Conservation (phyloP, 2,113 vertebrate genomes). For the Paradoxurus hermaphroditus region DNA sequence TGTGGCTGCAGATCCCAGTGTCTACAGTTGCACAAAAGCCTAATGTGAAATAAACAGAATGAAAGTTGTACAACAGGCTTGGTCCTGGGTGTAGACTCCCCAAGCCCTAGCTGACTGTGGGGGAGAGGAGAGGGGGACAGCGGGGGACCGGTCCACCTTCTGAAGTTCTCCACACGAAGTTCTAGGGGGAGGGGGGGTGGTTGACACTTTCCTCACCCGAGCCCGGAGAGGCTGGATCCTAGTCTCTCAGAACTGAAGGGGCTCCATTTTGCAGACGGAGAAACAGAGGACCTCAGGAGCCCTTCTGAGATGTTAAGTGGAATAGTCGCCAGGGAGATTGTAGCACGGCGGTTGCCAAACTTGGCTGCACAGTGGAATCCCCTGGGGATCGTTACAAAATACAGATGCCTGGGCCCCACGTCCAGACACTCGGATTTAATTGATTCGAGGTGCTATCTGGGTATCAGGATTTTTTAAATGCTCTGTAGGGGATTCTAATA, state of each 20-base stretch:
- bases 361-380: not conserved
- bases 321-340: not conserved
- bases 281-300: not conserved
- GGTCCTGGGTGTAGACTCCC: not conserved
- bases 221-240: not conserved
- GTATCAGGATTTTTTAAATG: not conserved
- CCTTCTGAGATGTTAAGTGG: not conserved
- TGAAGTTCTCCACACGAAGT: not conserved
- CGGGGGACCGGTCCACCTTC: not conserved
- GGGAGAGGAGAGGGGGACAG: not conserved
- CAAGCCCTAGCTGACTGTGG: not conserved
- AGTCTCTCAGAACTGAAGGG: too few species aligned
- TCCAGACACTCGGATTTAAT: not conserved
- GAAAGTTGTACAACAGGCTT: not conserved
- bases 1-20: not conserved
- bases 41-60: not conserved
- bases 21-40: not conserved
- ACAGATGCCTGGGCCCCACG: not conserved
- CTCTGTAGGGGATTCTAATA: not conserved
- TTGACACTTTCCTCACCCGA: not conserved
- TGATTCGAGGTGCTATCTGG: not conserved
- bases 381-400: not conserved
- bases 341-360: rapidly evolving
- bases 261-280: not conserved
- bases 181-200: too few species aligned